Percentiles rank a stretch among this genome's conserved stretches.
Evolutionary conservation across 2,888 invertebrate species (phyloP).

Genomic region (Megaustenia siamemsis): DNA sequence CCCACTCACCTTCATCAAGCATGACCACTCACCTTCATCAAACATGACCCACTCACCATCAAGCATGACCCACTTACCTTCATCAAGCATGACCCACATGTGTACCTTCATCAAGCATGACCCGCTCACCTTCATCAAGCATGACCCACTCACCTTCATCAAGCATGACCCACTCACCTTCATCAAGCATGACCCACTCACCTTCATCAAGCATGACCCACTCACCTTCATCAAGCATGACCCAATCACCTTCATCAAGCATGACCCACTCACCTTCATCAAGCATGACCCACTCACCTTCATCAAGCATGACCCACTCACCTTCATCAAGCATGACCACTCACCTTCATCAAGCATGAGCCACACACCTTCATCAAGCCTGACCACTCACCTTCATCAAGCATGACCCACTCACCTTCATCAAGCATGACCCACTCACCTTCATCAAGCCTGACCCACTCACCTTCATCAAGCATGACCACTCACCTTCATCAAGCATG

Average conservation of each 20-base stretch:
- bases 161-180: no score
- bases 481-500: no score
- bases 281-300: no score
- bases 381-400: constrained; percentile 57
- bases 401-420: neutral
- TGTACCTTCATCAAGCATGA: neutral
- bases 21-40: no score
- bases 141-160: neutral
- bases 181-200: neutral
- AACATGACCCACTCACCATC: neutral
- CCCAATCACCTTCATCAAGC: constrained; percentile 73
- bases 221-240: no score
- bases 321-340: no score
- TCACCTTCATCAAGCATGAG: no score
- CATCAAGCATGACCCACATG: neutral
- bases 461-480: constrained; percentile 77
- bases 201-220: no score
- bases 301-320: neutral
- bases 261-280: no score
- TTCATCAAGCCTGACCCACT: no score
- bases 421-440: no score
- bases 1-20: no score
- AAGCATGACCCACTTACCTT: neutral
- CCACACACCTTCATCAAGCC: constrained; percentile 74
- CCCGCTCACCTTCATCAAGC: neutral